Percentiles rank a stretch among this genome's conserved stretches.
Conservation (phyloP, 2,888 invertebrate species). For the Drosophila ustulata region DNA sequence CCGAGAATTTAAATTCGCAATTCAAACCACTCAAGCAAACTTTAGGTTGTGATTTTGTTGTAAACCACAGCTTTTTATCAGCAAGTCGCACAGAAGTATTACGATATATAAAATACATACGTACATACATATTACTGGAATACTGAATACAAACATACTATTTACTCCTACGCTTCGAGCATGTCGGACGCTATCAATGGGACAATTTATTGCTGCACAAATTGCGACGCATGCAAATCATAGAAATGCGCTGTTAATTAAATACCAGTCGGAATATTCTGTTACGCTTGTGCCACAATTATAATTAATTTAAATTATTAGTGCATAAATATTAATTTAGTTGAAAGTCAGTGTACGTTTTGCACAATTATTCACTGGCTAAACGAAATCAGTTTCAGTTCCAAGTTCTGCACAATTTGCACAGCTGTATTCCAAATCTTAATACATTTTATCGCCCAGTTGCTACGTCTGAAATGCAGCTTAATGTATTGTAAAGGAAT, state of each 20-base stretch:
- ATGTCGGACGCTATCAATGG: slow-evolving; percentile 24
- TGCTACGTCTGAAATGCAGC: slow-evolving; percentile 41
- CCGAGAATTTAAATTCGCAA: not conserved
- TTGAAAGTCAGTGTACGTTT: slow-evolving; percentile 18
- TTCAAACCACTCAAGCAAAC: not conserved
- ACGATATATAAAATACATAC: not conserved
- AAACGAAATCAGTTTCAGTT: slow-evolving; percentile 23
- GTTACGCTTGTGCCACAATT: slow-evolving; percentile 24
- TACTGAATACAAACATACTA: not conserved
- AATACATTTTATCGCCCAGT: slow-evolving; percentile 41
- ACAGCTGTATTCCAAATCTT: slow-evolving; percentile 50
- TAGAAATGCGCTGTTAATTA: slow-evolving; percentile 46
- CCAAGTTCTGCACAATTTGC: slow-evolving; percentile 19
- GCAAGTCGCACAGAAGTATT: not conserved
- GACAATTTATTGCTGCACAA: slow-evolving; percentile 20
- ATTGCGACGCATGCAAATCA: slow-evolving; percentile 50
- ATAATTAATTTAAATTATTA: slow-evolving; percentile 34
- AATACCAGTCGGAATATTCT: slow-evolving; percentile 25
- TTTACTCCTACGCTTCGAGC: slow-evolving; percentile 14
- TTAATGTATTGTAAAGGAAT: slow-evolving; percentile 53
- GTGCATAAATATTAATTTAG: slow-evolving; percentile 52
- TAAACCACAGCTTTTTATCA: not conserved
- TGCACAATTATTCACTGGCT: slow-evolving; percentile 30
- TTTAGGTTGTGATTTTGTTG: not conserved
- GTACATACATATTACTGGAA: not conserved